These are phyloP conservation scores for Lithobius niger DNA, from an alignment of 1,140 invertebrate genomes.

Conservation along the genomic window DNA sequence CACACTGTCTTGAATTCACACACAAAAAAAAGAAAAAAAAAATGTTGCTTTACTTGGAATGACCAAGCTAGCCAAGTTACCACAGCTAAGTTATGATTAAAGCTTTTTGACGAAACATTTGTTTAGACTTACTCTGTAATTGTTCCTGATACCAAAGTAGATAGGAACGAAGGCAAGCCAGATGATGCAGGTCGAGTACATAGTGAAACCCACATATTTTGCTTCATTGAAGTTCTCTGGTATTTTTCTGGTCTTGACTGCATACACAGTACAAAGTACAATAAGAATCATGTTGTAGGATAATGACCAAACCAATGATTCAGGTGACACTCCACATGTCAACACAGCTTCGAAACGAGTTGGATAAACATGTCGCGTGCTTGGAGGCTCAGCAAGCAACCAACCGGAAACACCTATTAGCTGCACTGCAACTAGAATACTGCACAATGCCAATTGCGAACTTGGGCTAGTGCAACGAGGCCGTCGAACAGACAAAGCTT, in stretches of 20 bases:
- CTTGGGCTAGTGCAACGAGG: slow-evolving; percentile 46
- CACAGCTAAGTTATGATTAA: no score
- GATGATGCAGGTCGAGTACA: slow-evolving; percentile 61
- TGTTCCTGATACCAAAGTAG: slow-evolving; percentile 51
- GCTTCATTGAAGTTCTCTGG: slow-evolving; percentile 61
- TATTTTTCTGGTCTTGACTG: slow-evolving; percentile 56
- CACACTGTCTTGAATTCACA: no score
- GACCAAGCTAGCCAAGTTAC: no score
- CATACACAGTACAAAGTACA: slow-evolving; percentile 54
- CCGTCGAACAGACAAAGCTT: slow-evolving; percentile 43
- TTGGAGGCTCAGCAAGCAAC: slow-evolving; percentile 49
- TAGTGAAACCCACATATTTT: slow-evolving; percentile 55
- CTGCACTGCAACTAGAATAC: slow-evolving; percentile 46
- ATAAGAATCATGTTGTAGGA: slow-evolving; percentile 60
- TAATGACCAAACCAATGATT: slow-evolving; percentile 55
- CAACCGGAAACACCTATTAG: slow-evolving; percentile 46
- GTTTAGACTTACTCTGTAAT: slow-evolving; percentile 45
- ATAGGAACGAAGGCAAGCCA: slow-evolving; percentile 59
- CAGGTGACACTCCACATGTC: slow-evolving; percentile 52
- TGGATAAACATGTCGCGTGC: slow-evolving; percentile 42
- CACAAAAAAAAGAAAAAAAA: no score
- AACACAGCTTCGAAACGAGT: slow-evolving; percentile 40
- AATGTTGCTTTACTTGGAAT: no score
- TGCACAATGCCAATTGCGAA: slow-evolving; percentile 44
- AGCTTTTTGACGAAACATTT: no score